Evolutionary conservation across 2,888 invertebrate genomes (phyloP).

Genomic region (Macrosiphum euphorbiae): DNA sequence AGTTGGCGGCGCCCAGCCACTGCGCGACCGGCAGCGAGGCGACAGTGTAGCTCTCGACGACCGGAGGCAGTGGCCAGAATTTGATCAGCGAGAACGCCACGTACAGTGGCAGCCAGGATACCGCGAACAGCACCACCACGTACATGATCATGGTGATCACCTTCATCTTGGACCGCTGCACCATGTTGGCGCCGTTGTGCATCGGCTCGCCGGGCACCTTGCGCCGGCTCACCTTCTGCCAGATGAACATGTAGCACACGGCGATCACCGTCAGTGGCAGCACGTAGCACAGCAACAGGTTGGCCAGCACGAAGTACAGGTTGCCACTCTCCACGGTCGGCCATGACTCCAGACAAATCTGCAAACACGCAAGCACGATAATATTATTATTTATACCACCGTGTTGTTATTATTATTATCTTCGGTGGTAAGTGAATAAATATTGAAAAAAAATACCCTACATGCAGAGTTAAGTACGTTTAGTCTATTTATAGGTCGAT

Average conservation of each 20-base stretch:
- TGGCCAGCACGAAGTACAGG: constrained; percentile 73
- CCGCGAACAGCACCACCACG: constrained; percentile 73
- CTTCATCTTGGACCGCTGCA: constrained; percentile 69
- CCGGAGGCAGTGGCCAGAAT: constrained; percentile 69
- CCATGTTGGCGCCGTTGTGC: constrained; percentile 68
- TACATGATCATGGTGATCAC: constrained; percentile 73
- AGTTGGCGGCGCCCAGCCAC: constrained; percentile 74
- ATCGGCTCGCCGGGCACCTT: constrained; percentile 71
- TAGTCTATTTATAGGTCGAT: no score
- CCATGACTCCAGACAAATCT: constrained; percentile 72
- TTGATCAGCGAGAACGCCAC: constrained; percentile 71
- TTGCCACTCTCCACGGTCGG: constrained; percentile 71
- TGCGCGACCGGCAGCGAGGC: constrained; percentile 72
- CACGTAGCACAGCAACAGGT: constrained; percentile 73
- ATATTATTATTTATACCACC: background rate
- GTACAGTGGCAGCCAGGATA: constrained; percentile 75
- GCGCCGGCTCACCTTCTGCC: constrained; percentile 71
- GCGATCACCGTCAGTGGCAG: constrained; percentile 73
- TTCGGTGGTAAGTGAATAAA: no score
- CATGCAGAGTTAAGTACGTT: no score
- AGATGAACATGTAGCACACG: constrained; percentile 73
- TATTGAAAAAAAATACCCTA: no score
- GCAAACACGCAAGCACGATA: constrained; percentile 35
- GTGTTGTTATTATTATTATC: background rate
- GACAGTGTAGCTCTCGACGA: constrained; percentile 68